Evolutionary conservation across 2,797 vertebrate genomes (phyloP).

Genomic region (Clarias fuscus): DNA sequence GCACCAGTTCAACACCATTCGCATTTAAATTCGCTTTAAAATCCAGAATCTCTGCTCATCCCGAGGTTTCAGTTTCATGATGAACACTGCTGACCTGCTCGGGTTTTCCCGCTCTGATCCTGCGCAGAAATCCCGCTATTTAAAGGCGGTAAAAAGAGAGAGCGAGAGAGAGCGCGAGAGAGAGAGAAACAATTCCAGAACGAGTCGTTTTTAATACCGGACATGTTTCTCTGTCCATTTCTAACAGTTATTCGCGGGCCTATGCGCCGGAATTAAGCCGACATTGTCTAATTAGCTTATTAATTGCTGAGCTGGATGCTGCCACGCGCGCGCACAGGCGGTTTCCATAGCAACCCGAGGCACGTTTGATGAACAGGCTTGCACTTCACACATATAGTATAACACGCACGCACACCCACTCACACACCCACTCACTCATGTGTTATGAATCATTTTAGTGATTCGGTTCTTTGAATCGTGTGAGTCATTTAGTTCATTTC

Average conservation of each 20-base stretch:
- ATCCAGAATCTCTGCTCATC: not conserved
- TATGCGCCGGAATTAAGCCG: not conserved
- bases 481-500: too few relatives aligned
- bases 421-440: not conserved
- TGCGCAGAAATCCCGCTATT: not conserved
- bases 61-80: not conserved
- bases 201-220: not conserved
- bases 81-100: not conserved
- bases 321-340: not conserved
- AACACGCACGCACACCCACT: not conserved
- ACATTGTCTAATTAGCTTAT: not conserved
- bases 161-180: too few relatives aligned
- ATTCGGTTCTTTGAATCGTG: too few relatives aligned
- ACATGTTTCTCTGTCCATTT: too few relatives aligned
- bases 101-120: not conserved
- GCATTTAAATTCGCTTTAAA: not conserved
- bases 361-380: not conserved
- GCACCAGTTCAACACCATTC: not conserved
- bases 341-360: conserved; percentile 3
- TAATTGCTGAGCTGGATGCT: not conserved
- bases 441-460: too few relatives aligned
- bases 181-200: not conserved
- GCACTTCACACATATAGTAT: not conserved
- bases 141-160: not conserved
- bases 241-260: not conserved